Evolutionary conservation across 2,113 vertebrate genomes (phyloP).

Genomic region (Cavia porcellus): DNA sequence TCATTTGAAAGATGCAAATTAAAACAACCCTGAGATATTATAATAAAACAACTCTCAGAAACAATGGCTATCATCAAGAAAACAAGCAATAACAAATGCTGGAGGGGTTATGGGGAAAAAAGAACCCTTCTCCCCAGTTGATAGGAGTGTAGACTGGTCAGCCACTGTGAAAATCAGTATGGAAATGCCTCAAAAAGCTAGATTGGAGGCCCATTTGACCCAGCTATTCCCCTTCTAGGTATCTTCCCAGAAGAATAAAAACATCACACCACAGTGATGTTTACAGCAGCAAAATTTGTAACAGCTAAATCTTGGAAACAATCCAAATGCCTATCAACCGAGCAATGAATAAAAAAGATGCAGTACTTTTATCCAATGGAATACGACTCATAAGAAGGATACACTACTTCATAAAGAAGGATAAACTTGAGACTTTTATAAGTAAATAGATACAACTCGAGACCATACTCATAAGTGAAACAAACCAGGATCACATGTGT

Average conservation of each 20-base stretch:
- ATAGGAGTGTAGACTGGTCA: not conserved
- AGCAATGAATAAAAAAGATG: not conserved
- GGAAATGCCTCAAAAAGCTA: not conserved
- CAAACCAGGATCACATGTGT: not conserved
- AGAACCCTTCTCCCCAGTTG: not conserved
- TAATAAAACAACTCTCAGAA: too few relatives aligned
- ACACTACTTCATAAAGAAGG: not conserved
- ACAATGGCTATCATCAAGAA: not conserved
- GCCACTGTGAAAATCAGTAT: not conserved
- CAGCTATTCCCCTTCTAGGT: not conserved
- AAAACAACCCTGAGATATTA: not conserved
- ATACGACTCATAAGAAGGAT: not conserved
- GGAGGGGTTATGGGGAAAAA: not conserved
- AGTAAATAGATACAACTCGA: not conserved
- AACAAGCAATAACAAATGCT: not conserved
- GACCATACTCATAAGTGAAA: not conserved
- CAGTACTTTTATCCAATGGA: not conserved
- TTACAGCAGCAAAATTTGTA: not conserved
- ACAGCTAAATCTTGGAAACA: not conserved
- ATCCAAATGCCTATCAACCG: not conserved
- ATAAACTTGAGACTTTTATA: not conserved
- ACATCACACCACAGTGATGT: not conserved
- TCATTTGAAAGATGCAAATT: not conserved
- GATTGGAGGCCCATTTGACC: not conserved
- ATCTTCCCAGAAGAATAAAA: not conserved